A percentile compares a stretch with the other conserved stretches of the same genome.
Conservation (phyloP, 2,888 invertebrate genomes). For the Carpatolechia fugitivella region DNA sequence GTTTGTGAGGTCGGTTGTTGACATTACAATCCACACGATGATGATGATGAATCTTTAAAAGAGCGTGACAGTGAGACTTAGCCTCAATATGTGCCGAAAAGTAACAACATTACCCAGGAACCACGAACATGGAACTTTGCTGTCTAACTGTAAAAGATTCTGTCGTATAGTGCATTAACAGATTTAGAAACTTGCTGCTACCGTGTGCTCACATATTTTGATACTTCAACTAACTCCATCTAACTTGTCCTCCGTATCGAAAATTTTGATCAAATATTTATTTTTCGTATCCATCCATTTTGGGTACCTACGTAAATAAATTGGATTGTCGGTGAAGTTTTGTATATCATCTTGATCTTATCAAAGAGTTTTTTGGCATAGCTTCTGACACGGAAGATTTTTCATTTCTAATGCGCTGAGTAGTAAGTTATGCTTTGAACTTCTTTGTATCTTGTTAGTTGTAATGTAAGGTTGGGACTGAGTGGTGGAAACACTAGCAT, state of each 20-base stretch:
- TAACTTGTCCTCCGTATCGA: neutral
- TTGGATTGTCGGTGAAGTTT: too few relatives aligned
- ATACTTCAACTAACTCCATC: neutral
- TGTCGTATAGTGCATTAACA: slow-evolving; percentile 4
- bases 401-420: neutral
- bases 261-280: neutral
- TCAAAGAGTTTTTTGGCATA: neutral
- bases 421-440: neutral
- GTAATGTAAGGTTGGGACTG: too few relatives aligned
- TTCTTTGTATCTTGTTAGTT: too few relatives aligned
- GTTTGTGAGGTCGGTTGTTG: too few relatives aligned
- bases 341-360: neutral
- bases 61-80: too few relatives aligned
- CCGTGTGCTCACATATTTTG: neutral
- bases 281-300: neutral
- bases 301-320: too few relatives aligned
- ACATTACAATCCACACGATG: too few relatives aligned
- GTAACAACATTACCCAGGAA: neutral
- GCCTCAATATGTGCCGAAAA: neutral
- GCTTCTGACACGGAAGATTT: neutral
- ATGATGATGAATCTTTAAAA: neutral
- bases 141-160: slow-evolving; percentile 4
- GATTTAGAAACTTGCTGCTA: neutral
- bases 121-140: slow-evolving; percentile 14
- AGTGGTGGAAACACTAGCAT: too few relatives aligned